Conservation (phyloP, 2,797 vertebrate genomes). For the Sebastes umbrosus region DNA sequence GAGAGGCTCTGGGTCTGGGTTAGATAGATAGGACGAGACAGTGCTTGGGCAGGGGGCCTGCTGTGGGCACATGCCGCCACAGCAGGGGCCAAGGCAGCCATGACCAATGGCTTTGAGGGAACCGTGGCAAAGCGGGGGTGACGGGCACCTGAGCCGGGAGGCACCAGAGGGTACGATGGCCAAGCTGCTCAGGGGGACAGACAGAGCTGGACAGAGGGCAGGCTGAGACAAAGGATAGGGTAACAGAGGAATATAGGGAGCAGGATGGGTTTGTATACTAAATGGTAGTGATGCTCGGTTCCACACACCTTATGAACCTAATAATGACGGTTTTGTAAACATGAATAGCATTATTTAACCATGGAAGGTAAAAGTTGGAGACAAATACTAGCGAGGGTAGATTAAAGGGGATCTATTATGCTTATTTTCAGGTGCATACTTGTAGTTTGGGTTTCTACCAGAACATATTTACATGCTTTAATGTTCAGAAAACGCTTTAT, state of each 20-base stretch:
- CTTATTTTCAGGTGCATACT: too few species aligned
- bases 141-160: constrained; percentile 93
- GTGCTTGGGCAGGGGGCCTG: constrained; percentile 83
- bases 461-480: too few species aligned
- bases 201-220: constrained; percentile 35
- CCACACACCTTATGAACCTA: neutral
- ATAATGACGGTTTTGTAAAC: neutral
- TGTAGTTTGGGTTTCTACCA: too few species aligned
- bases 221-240: constrained; percentile 30
- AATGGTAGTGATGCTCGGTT: neutral
- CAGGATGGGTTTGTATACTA: neutral
- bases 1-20: constrained; percentile 69
- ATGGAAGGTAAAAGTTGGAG: neutral
- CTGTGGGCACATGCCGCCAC: constrained; percentile 93
- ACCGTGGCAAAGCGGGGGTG: constrained; percentile 86
- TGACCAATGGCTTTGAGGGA: constrained; percentile 97
- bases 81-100: constrained; percentile 89
- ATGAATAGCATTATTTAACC: neutral
- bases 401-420: neutral
- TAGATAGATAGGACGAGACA: constrained; percentile 78
- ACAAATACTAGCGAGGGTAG: neutral
- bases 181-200: constrained; percentile 62
- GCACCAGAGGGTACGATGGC: constrained; percentile 49
- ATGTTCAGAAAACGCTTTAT: too few species aligned
- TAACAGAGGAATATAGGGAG: neutral